Evolutionary conservation across 2,113 vertebrate species (phyloP), one percentile per base, ranked within the genome.

Genomic region (Sander lucioperca): DNA sequence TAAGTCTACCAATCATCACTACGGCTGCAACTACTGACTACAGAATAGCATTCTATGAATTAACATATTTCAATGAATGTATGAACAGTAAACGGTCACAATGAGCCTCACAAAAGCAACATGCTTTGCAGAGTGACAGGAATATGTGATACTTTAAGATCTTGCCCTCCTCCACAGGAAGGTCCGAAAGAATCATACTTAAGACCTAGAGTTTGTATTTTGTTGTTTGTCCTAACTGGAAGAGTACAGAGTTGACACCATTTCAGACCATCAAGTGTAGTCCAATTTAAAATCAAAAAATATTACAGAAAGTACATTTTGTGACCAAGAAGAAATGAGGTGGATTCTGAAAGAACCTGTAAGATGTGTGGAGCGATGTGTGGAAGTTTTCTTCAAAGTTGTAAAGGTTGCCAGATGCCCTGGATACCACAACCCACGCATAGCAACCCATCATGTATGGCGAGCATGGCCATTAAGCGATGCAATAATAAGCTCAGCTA

Each of bases 401-500:
- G n/a, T n/a, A n/a, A n/a, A n/a, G n/a, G n/a, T n/a, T n/a, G n/a
- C n/a, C n/a, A n/a, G n/a, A n/a, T n/a, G n/a, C n/a, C n/a, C n/a
- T n/a, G n/a, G n/a, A n/a, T n/a, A n/a, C n/a, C n/a, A n/a, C n/a
- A n/a, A n/a, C n/a, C n/a, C n/a, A n/a, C n/a, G n/a, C 74, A 75
- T 50, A 73, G 78, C 71, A 80, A 81, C 65, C 56, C 27, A 62
- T 27, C 1, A 3, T 27, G 50, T 54, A 65, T 1, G 50, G 5
- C 50, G 3, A 68, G 43, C 58, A n/a, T 70, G 5, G 1, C 48
- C 27, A 73, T 75, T 43, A 67, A 27, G 58, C 21, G 33, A 48
- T 50, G 59, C 80, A 74, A 68, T 50, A 64, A 72, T 63, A 43
- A 67, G 21, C 54, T 57, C 27, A 25, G 61, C 71, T 15, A 48